These are phyloP conservation scores for Leucophenga varia DNA, from an alignment of 1,140 invertebrate species.

Conservation along the genomic window DNA sequence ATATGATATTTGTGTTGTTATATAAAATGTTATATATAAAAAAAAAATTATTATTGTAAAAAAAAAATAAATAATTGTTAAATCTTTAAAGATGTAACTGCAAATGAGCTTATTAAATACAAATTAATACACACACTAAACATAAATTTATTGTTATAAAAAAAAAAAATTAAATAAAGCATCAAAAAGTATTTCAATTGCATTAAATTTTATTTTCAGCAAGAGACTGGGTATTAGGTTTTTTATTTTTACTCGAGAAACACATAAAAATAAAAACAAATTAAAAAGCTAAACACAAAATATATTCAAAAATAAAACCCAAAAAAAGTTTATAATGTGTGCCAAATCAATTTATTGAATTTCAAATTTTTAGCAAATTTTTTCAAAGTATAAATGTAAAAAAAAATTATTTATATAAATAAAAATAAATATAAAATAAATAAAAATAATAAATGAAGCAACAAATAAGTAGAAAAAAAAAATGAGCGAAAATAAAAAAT, in stretches of 20 bases:
- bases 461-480: neutral
- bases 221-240: neutral
- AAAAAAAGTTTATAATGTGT: neutral
- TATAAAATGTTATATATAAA: too few species aligned
- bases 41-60: too few species aligned
- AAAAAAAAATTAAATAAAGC: neutral
- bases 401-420: too few species aligned
- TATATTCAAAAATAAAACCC: slow-evolving; percentile 5
- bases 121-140: neutral
- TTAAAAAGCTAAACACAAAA: neutral
- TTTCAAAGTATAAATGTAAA: too few species aligned
- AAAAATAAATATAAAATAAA: too few species aligned
- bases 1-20: too few species aligned
- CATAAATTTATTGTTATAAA: neutral
- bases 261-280: neutral
- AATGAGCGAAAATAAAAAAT: neutral
- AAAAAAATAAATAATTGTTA: too few species aligned
- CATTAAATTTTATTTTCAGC: neutral
- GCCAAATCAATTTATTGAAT: too few species aligned
- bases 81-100: neutral
- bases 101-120: neutral
- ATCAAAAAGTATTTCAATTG: too few species aligned
- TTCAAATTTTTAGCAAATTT: too few species aligned
- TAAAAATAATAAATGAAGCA: neutral
- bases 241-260: neutral